phyloP scores from a whole-genome alignment of 2,888 invertebrate species.

The Trachelus tabidus region DNA sequence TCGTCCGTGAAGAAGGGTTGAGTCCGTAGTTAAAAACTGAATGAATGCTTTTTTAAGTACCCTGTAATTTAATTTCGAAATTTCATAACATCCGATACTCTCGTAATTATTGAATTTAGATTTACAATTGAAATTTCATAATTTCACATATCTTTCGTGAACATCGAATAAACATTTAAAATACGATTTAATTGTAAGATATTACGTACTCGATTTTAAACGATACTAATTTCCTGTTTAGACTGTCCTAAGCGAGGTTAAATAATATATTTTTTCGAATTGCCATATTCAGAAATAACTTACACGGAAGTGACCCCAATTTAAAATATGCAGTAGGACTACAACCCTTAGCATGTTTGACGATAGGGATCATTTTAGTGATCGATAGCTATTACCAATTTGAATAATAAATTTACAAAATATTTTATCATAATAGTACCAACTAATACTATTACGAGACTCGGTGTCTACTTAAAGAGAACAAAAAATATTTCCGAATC shows the following conservation, averaged over 20 bases:
- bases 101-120: too few relatives aligned
- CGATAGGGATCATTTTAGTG: neutral
- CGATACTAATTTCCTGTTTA: neutral
- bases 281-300: neutral
- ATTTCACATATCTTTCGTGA: too few relatives aligned
- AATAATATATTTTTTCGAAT: neutral
- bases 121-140: too few relatives aligned
- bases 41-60: neutral
- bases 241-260: neutral
- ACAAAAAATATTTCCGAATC: neutral
- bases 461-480: neutral
- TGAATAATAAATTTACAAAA: neutral
- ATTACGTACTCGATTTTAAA: neutral
- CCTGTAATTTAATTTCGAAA: neutral
- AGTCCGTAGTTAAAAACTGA: neutral
- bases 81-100: neutral
- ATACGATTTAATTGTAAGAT: neutral
- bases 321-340: neutral
- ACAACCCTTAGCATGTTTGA: neutral
- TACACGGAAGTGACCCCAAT: neutral
- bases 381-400: neutral
- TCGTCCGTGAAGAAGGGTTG: neutral
- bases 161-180: too few relatives aligned
- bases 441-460: neutral
- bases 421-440: neutral